Conservation (phyloP, 2,113 vertebrate genomes). For the Myrmophylax atrothorax region DNA sequence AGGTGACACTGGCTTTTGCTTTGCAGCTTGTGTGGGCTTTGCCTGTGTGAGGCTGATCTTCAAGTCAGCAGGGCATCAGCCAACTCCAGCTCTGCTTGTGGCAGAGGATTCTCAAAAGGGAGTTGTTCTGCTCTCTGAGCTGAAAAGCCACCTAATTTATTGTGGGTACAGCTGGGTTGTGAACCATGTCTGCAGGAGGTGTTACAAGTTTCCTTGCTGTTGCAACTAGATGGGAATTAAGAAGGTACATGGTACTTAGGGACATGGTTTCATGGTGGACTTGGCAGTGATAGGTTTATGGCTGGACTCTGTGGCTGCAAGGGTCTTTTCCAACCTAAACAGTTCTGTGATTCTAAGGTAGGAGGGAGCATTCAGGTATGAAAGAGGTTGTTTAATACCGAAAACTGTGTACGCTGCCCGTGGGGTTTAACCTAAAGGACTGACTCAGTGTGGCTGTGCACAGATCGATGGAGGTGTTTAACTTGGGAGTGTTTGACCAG, state of each 20-base stretch:
- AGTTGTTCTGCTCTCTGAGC: background rate
- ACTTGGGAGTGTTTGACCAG: background rate
- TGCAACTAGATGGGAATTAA: background rate
- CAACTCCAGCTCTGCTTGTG: rapidly evolving
- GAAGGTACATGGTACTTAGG: background rate
- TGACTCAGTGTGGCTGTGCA: background rate
- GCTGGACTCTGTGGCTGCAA: background rate
- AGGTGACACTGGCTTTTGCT: background rate
- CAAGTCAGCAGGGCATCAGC: background rate
- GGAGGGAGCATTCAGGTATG: background rate
- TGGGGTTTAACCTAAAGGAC: background rate
- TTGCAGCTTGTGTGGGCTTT: background rate
- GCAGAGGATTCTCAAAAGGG: background rate
- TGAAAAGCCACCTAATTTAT: background rate
- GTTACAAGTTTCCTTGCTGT: background rate
- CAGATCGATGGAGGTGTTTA: background rate
- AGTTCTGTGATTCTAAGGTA: background rate
- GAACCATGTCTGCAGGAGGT: background rate
- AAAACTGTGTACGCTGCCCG: rapidly evolving
- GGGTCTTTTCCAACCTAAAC: background rate
- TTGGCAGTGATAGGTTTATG: background rate
- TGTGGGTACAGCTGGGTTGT: rapidly evolving
- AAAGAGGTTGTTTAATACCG: background rate
- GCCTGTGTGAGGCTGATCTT: background rate
- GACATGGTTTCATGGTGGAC: background rate